phyloP scores from a whole-genome alignment of 2,888 invertebrate genomes.

The Crossocerus cetratus region DNA sequence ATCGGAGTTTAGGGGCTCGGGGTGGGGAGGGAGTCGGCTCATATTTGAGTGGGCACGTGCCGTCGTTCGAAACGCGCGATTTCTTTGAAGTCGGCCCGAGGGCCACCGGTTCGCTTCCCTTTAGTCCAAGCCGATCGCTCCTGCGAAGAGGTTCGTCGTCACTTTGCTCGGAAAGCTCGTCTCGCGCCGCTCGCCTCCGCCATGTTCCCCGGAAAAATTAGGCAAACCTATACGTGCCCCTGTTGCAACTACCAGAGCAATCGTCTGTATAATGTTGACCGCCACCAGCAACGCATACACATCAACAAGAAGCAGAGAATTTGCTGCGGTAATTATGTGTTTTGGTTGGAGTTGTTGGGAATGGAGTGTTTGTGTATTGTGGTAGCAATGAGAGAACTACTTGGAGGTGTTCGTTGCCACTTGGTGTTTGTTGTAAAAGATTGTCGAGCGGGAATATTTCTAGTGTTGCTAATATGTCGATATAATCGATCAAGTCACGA shows the following conservation, averaged over 20 bases:
- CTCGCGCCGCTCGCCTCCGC: background rate
- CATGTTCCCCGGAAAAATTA: background rate
- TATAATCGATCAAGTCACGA: background rate
- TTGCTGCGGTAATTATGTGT: slow-evolving; percentile 61
- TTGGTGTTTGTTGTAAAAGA: no score
- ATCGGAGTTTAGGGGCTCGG: background rate
- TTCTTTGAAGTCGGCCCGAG: slow-evolving; percentile 29
- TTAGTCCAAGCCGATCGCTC: slow-evolving; percentile 20
- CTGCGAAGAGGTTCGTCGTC: slow-evolving; percentile 19
- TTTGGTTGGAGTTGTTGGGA: no score
- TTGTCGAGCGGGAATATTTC: no score
- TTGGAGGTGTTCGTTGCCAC: no score
- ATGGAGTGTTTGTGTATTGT: no score
- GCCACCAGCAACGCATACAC: slow-evolving; percentile 65
- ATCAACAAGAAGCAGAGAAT: background rate
- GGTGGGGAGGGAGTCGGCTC: slow-evolving; percentile 4
- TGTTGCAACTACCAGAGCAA: slow-evolving; percentile 55
- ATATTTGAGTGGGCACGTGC: background rate
- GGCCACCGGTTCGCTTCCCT: slow-evolving; percentile 27
- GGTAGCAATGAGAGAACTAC: no score
- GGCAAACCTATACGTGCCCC: slow-evolving; percentile 39
- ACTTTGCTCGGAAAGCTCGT: background rate
- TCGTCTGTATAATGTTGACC: slow-evolving; percentile 56
- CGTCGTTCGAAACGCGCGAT: slow-evolving; percentile 13
- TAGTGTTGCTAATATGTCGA: no score